Conservation (phyloP, 2,888 invertebrate genomes). For the Scaptomyza tumidula region DNA sequence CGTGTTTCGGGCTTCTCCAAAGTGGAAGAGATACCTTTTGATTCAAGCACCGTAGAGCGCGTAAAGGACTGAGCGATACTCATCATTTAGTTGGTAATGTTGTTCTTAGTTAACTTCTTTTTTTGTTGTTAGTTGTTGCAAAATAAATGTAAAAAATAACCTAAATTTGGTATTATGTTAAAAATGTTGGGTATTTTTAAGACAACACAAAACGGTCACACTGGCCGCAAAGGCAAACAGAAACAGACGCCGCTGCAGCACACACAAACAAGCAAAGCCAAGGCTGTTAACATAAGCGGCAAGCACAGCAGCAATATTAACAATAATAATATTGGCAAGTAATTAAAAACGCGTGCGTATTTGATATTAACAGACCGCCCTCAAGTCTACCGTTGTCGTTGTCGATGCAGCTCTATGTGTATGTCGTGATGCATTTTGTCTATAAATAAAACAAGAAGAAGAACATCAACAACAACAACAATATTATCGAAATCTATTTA, state of each 20-base stretch:
- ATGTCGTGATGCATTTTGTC: slow-evolving; percentile 47
- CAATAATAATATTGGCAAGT: slow-evolving; percentile 18
- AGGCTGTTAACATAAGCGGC: slow-evolving; percentile 44
- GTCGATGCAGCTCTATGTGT: slow-evolving; percentile 18
- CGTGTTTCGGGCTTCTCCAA: slow-evolving; percentile 78
- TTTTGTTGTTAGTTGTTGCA: slow-evolving; percentile 32
- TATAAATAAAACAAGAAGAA: slow-evolving; percentile 60
- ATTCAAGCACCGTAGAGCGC: slow-evolving; percentile 43
- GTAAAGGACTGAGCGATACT: slow-evolving; percentile 44
- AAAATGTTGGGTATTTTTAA: slow-evolving; percentile 17
- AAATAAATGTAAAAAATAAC: slow-evolving; percentile 40
- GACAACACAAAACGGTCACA: slow-evolving; percentile 41
- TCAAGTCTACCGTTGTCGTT: neutral
- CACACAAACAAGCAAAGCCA: slow-evolving; percentile 55
- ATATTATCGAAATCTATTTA: slow-evolving; percentile 65
- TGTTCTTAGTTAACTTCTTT: slow-evolving; percentile 10
- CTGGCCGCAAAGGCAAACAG: slow-evolving; percentile 41
- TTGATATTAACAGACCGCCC: neutral
- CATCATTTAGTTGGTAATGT: slow-evolving; percentile 38
- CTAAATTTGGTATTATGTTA: slow-evolving; percentile 9
- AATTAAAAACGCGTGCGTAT: slow-evolving; percentile 17
- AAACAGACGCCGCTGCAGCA: slow-evolving; percentile 62
- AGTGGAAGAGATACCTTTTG: slow-evolving; percentile 78
- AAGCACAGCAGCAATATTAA: slow-evolving; percentile 23
- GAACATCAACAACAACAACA: slow-evolving; percentile 25